Base-by-base conservation (phyloP, 2,113 vertebrate species). In the Noctilio leporinus region DNA sequence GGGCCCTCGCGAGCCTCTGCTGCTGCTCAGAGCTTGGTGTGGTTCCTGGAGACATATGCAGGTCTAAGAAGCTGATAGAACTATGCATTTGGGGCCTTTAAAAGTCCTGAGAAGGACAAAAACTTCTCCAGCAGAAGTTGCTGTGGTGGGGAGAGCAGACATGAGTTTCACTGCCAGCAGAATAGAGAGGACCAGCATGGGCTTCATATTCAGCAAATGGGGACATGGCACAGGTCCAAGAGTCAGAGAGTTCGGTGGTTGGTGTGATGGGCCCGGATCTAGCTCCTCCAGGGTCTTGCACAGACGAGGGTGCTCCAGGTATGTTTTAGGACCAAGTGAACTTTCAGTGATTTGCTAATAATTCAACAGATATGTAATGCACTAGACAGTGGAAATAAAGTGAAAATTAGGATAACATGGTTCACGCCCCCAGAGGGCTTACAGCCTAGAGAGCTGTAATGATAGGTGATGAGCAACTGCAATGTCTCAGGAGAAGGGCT, bases 361-460 rank as follows among this genome's bases (percentile, higher is more conserved):
- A 72, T 77, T 89, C 75, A 86, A 73, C 38, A 93, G n/a, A 64
- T 64, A 86, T n/a, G 76, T 92, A 72, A 77, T 86, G 53, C 83
- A 22, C 24, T 35, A 72, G 55, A 51, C 33, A 86, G 49, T 69
- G 12, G 38, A 70, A 82, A 57, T 65, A 10, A 72, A 86, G n/a
- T 65, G 43, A 89, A 55, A 72, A 80, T 83, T 35, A 65, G 70
- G 76, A 53, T 20, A 24, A 14, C 28, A 7, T 59, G 64, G 65
- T 80, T 85, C 20, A 49, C 57, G 51, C 19, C 3, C 5, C 43
- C 72, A 40, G 12, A 59, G 77, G 75, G 6, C 20, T 76, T 75
- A 85, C 30, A 38, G 30, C 64, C 38, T 86, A 70, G 43, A 76
- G 51, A 92, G 45, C 43, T 9, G 69, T 81, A 62, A 65, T 14